These are phyloP conservation scores for Cichladusa arquata DNA, from an alignment of 2,113 vertebrate species.

Conservation along the genomic window DNA sequence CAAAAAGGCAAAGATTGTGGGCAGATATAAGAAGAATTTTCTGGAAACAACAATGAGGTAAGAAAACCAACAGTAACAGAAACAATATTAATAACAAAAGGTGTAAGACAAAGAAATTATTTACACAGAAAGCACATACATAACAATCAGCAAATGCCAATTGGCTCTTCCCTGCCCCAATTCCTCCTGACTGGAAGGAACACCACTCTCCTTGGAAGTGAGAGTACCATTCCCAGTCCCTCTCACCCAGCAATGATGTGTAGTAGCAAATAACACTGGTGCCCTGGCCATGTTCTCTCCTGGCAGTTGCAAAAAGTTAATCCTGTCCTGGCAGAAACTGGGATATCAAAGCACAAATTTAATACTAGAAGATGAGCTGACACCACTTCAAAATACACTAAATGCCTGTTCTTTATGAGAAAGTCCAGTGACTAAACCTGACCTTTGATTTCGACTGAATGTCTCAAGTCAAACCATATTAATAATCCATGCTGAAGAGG, in stretches of 20 bases:
- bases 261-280: rapidly evolving
- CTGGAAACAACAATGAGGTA: neutral
- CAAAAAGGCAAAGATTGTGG: neutral
- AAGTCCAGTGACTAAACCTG: neutral
- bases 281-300: rapidly evolving
- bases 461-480: neutral
- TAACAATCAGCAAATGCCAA: neutral
- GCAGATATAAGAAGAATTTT: neutral
- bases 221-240: neutral
- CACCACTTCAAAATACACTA: neutral
- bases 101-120: rapidly evolving
- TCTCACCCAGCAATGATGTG: no score
- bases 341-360: neutral
- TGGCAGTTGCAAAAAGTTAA: neutral
- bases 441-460: neutral
- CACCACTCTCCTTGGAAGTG: rapidly evolving
- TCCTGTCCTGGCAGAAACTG: neutral
- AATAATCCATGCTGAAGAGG: neutral
- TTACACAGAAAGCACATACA: neutral
- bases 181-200: neutral
- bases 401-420: neutral
- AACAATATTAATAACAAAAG: neutral
- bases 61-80: neutral
- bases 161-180: neutral
- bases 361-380: neutral